Evolutionary conservation across 1,140 invertebrate species (phyloP).

Genomic region (Orius laevigatus): DNA sequence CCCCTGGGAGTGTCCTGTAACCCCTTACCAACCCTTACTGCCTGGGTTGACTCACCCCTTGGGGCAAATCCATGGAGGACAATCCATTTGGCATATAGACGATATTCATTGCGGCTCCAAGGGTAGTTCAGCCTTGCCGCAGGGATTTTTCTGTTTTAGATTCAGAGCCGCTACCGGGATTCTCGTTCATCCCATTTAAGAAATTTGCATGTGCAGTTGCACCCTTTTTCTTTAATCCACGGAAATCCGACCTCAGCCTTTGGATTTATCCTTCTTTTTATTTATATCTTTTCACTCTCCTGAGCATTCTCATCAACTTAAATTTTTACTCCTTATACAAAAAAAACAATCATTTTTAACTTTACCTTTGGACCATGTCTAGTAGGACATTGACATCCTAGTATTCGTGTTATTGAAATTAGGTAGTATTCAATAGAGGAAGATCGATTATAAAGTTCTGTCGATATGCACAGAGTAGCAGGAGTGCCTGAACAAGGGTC

Average conservation of each 20-base stretch:
- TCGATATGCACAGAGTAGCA: too few relatives aligned
- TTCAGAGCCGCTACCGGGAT: conserved; percentile 2
- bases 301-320: not conserved
- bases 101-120: conserved; percentile 7
- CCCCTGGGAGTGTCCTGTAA: too few relatives aligned
- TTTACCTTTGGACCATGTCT: not conserved
- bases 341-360: too few relatives aligned
- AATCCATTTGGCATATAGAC: conserved; percentile 12
- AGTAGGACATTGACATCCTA: too few relatives aligned
- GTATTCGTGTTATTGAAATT: not conserved
- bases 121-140: not conserved
- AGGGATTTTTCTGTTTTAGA: conserved; percentile 11
- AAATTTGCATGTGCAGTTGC: conserved; percentile 6
- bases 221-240: not conserved
- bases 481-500: too few relatives aligned
- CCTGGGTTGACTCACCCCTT: conserved; percentile 1
- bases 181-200: not conserved
- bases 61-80: conserved; percentile 1
- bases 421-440: too few relatives aligned
- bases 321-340: not conserved
- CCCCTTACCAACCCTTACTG: not conserved
- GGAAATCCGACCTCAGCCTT: not conserved
- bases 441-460: too few relatives aligned
- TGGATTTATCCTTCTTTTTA: not conserved
- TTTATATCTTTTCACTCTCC: not conserved